Percentiles rank a stretch among this genome's conserved stretches.
Conservation (phyloP, 2,113 vertebrate genomes). For the Pangasianodon gigas region DNA sequence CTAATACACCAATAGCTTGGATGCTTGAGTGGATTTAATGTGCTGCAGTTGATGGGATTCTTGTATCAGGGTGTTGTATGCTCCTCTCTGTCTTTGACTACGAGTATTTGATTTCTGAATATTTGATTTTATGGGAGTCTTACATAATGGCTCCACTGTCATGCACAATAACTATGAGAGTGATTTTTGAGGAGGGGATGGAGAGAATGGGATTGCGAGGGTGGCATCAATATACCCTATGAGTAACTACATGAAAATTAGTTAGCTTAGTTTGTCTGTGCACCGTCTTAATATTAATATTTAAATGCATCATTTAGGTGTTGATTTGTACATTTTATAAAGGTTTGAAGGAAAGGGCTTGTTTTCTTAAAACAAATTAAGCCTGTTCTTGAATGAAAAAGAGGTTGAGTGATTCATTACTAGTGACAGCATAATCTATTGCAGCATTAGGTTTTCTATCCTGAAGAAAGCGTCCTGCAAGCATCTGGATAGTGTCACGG, state of each 20-base stretch:
- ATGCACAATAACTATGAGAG: constrained; percentile 11
- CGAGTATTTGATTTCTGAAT: constrained; percentile 30
- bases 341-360: neutral
- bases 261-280: neutral
- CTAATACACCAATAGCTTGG: constrained; percentile 23
- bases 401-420: neutral
- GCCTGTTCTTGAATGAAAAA: neutral
- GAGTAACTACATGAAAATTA: neutral
- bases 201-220: constrained; percentile 49
- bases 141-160: constrained; percentile 43
- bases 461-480: constrained; percentile 1
- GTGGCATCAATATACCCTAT: constrained; percentile 31
- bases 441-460: neutral
- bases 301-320: neutral
- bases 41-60: constrained; percentile 13
- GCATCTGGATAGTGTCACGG: neutral
- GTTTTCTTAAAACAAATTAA: neutral
- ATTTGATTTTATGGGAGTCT: constrained; percentile 39
- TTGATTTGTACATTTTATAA: neutral
- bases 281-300: neutral
- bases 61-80: constrained; percentile 15
- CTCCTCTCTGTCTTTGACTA: constrained; percentile 9
- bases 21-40: constrained; percentile 47
- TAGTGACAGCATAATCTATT: neutral
- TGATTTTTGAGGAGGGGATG: constrained; percentile 28